Conservation (phyloP, 2,888 invertebrate genomes). For the Pterostichus niger region DNA sequence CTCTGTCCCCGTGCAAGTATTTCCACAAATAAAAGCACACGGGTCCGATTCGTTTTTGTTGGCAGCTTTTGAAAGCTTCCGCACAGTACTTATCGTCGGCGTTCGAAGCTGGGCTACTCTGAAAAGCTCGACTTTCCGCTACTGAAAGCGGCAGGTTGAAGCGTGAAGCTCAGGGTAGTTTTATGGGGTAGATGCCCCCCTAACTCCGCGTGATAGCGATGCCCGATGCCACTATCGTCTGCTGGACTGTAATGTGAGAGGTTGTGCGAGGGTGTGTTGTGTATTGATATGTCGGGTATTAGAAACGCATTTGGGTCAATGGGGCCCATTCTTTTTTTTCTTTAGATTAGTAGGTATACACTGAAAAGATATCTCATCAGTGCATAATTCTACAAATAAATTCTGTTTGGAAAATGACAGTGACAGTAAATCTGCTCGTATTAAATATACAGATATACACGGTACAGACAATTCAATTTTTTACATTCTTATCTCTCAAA, state of each 20-base stretch:
- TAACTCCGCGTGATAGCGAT: not conserved
- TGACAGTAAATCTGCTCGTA: not conserved
- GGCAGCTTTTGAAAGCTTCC: constrained; percentile 44
- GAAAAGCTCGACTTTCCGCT: constrained; percentile 39
- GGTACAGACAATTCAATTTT: too few species aligned
- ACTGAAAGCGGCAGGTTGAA: constrained; percentile 16
- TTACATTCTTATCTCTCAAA: too few species aligned
- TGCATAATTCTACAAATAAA: too few species aligned
- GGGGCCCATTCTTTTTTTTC: constrained; percentile 24
- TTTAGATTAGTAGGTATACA: constrained; percentile 45
- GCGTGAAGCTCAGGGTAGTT: constrained; percentile 21
- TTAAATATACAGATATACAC: too few species aligned
- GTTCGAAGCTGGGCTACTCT: constrained; percentile 5
- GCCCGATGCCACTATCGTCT: not conserved
- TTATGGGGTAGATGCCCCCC: too few species aligned
- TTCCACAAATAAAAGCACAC: constrained; percentile 34
- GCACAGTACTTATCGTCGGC: constrained; percentile 16
- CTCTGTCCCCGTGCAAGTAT: constrained; percentile 7
- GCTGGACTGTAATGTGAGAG: not conserved
- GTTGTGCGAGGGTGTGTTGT: not conserved
- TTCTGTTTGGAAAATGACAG: not conserved
- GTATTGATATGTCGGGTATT: constrained; percentile 43
- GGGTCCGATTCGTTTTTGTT: constrained; percentile 37
- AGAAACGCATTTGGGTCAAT: constrained; percentile 35
- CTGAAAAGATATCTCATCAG: not conserved